phyloP scores from a whole-genome alignment of 2,113 vertebrate genomes.

The Pimephales promelas region DNA sequence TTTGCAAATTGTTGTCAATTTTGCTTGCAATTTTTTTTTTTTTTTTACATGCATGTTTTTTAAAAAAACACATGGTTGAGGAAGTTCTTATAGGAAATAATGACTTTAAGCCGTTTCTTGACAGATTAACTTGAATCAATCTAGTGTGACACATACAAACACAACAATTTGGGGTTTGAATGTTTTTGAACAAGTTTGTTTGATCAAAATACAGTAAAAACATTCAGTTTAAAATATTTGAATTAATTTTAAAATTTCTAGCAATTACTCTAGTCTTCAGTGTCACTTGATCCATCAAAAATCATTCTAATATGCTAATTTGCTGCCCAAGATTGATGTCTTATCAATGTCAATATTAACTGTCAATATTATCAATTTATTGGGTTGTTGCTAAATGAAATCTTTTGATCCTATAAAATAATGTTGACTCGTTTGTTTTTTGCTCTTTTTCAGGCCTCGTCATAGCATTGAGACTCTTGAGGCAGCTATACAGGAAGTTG shows the following conservation, averaged over 20 bases:
- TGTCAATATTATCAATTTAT: too few relatives aligned
- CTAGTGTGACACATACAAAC: background rate
- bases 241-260: too few relatives aligned
- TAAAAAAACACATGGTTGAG: background rate
- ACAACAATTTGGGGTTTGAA: background rate
- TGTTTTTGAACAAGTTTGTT: too few relatives aligned
- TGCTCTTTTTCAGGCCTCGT: conserved; percentile 75
- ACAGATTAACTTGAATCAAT: conserved; percentile 57
- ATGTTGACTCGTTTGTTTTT: background rate
- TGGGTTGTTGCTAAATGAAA: background rate
- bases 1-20: background rate
- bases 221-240: too few relatives aligned
- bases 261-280: too few relatives aligned
- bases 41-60: background rate
- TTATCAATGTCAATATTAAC: too few relatives aligned
- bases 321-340: too few relatives aligned
- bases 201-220: too few relatives aligned
- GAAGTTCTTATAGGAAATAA: background rate
- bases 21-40: conserved; percentile 4
- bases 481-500: conserved; percentile 84
- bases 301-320: too few relatives aligned
- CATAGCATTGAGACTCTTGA: conserved; percentile 82
- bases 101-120: conserved; percentile 51
- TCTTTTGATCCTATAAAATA: background rate
- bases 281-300: too few relatives aligned